A percentile compares a stretch with the other conserved stretches of the same genome.
Conservation (phyloP, 2,888 invertebrate species). For the Coronaproctus castanopsis region DNA sequence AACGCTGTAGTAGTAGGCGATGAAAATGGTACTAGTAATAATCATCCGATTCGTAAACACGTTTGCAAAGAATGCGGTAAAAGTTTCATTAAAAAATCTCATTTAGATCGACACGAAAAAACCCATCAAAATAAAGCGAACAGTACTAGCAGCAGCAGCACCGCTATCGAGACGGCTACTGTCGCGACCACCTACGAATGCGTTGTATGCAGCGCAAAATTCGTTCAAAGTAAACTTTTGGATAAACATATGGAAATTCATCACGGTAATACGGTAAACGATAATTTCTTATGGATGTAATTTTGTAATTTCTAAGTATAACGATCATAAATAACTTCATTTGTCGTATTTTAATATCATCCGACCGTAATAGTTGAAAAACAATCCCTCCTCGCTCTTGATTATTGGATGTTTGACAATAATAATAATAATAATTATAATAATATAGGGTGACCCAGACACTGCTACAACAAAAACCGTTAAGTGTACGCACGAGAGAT, state of each 20-base stretch:
- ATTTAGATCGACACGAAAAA: constrained; percentile 20
- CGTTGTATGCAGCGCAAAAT: constrained; percentile 21
- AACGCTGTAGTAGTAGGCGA: constrained; percentile 12
- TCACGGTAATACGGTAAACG: constrained; percentile 19
- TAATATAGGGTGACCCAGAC: no score
- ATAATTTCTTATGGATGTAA: constrained; percentile 21
- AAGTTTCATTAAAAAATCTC: constrained; percentile 20
- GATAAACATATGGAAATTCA: constrained; percentile 22
- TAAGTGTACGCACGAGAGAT: no score
- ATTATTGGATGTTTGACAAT: no score
- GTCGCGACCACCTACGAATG: constrained; percentile 18
- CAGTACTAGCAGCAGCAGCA: constrained; percentile 8
- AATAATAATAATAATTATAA: no score
- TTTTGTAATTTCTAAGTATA: no score
- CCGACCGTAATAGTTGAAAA: no score
- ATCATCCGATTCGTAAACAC: constrained; percentile 8
- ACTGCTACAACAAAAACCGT: no score
- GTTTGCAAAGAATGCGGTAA: constrained; percentile 20
- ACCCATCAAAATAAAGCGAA: constrained; percentile 17
- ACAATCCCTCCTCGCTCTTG: no score
- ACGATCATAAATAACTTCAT: no score
- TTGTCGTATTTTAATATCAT: no score
- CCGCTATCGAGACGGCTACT: constrained; percentile 2
- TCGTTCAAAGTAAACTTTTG: constrained; percentile 20
- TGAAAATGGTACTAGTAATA: constrained; percentile 13